phyloP scores from a whole-genome alignment of 1,140 invertebrate species.

The Aphelenchoides besseyi region DNA sequence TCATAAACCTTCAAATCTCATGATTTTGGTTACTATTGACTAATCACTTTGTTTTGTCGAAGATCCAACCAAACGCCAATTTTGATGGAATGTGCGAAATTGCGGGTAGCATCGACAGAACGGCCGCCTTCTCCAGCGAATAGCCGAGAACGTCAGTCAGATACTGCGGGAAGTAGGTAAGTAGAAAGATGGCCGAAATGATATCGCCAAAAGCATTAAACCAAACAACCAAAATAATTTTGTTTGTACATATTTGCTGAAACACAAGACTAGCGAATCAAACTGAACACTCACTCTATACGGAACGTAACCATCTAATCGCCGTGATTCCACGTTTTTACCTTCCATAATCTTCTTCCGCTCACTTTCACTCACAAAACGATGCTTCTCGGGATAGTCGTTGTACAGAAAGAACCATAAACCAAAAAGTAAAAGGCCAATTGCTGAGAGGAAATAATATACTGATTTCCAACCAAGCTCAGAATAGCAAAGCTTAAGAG shows the following conservation, averaged over 20 bases:
- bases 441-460: conserved; percentile 33
- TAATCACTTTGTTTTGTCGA: conserved; percentile 26
- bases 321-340: conserved; percentile 30
- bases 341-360: conserved; percentile 26
- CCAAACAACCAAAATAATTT: conserved; percentile 35
- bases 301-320: conserved; percentile 36
- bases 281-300: conserved; percentile 20
- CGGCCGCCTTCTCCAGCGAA: conserved; percentile 21
- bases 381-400: conserved; percentile 41
- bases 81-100: conserved; percentile 24
- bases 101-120: conserved; percentile 34
- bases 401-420: conserved; percentile 37
- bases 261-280: conserved; percentile 2
- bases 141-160: conserved; percentile 42
- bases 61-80: conserved; percentile 22
- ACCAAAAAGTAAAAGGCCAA: conserved; percentile 24
- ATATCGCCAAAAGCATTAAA: conserved; percentile 49
- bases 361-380: conserved; percentile 25
- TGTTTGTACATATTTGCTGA: conserved; percentile 38
- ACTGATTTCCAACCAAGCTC: conserved; percentile 37
- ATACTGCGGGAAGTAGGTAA: conserved; percentile 47
- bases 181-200: conserved; percentile 41
- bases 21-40: conserved; percentile 13
- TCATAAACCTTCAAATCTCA: conserved; percentile 40
- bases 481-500: conserved; percentile 32